phyloP scores from a whole-genome alignment of 2,113 vertebrate species.

The Oceanites oceanicus region DNA sequence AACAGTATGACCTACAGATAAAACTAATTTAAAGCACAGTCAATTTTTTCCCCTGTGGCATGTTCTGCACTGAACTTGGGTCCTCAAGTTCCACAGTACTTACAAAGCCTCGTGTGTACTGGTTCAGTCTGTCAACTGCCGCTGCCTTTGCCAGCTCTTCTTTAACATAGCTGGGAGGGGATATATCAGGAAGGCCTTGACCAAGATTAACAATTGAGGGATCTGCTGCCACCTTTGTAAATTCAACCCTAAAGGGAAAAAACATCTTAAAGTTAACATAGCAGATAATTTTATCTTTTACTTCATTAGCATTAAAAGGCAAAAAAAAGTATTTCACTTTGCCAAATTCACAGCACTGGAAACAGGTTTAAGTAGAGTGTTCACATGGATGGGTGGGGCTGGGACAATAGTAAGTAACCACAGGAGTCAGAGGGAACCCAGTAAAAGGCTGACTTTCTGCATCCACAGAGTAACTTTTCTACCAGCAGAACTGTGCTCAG shows the following conservation, averaged over 20 bases:
- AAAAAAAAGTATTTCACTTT: background rate
- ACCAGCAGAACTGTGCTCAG: background rate
- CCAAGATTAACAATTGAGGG: constrained; percentile 91
- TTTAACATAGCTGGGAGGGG: constrained; percentile 87
- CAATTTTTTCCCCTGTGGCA: background rate
- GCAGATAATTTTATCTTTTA: background rate
- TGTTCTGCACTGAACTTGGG: background rate
- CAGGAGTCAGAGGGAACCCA: background rate
- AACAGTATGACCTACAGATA: background rate
- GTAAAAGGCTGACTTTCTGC: background rate
- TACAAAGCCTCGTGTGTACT: constrained; percentile 95
- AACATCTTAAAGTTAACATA: background rate
- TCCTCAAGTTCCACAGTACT: constrained; percentile 47
- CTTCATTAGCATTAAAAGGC: background rate
- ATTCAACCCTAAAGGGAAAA: constrained; percentile 81
- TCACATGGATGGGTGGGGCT: background rate
- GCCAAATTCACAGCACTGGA: background rate
- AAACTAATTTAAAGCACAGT: background rate
- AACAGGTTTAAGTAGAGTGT: background rate
- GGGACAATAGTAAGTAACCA: background rate
- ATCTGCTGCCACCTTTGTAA: constrained; percentile 88
- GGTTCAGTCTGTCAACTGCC: constrained; percentile 84
- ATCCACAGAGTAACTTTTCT: background rate
- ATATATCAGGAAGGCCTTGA: constrained; percentile 90
- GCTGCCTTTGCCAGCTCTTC: constrained; percentile 84